A percentile compares a stretch with the other conserved stretches of the same genome.
These are phyloP conservation scores for Troilus luridus DNA, from an alignment of 2,888 invertebrate species.

Conservation along the genomic window DNA sequence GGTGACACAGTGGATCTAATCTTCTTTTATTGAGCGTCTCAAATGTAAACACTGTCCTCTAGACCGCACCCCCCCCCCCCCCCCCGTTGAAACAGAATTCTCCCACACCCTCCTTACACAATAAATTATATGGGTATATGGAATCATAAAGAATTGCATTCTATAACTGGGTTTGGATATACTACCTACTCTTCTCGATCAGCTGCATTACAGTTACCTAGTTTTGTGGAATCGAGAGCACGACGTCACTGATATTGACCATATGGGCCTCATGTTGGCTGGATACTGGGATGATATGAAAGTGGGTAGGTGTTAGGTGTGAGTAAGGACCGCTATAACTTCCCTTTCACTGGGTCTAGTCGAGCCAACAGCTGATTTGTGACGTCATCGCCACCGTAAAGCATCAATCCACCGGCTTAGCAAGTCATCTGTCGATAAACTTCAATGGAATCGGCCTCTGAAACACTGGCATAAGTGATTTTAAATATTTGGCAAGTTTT, in stretches of 20 bases:
- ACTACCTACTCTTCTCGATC: no score
- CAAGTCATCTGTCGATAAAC: neutral
- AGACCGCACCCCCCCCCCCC: no score
- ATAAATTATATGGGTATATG: no score
- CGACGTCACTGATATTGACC: neutral
- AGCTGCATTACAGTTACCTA: no score
- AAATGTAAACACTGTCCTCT: no score
- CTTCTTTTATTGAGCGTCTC: no score
- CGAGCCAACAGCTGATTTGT: conserved; percentile 10
- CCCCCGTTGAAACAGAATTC: no score
- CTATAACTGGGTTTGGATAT: no score
- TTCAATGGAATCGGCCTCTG: neutral
- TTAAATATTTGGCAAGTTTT: neutral
- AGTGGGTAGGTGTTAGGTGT: neutral
- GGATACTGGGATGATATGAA: neutral
- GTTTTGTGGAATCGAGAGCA: no score
- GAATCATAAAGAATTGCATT: no score
- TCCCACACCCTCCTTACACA: no score
- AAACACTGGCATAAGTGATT: neutral
- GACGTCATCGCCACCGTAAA: neutral
- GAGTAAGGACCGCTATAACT: conserved; percentile 1
- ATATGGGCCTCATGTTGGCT: neutral
- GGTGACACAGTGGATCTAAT: no score
- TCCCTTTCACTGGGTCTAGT: conserved; percentile 16
- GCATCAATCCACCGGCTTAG: neutral